phyloP scores from a whole-genome alignment of 2,797 vertebrate species.

The Huso huso region DNA sequence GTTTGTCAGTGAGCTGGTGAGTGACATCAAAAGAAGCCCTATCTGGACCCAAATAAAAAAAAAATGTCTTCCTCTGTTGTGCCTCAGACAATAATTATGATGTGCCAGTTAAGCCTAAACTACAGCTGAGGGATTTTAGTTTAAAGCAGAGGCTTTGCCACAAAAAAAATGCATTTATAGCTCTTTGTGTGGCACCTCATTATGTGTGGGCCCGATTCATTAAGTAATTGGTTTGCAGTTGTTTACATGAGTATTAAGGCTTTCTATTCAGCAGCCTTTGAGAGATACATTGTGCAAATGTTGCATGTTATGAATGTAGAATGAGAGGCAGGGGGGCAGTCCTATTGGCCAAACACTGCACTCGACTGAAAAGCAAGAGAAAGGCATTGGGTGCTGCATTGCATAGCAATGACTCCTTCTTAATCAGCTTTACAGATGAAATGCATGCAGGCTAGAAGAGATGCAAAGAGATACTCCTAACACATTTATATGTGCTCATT shows the following conservation, averaged over 20 bases:
- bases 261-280: conserved; percentile 99
- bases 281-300: conserved; percentile 99
- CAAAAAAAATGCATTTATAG: conserved; percentile 99
- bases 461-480: conserved; percentile 99
- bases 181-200: conserved; percentile 99
- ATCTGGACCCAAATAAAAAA: conserved; percentile 60
- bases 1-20: conserved; percentile 99
- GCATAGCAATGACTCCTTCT: conserved; percentile 99
- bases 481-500: conserved; percentile 99
- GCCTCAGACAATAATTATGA: conserved; percentile 96
- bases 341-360: conserved; percentile 97
- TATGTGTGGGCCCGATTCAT: conserved; percentile 99
- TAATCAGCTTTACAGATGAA: conserved; percentile 99
- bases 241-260: conserved; percentile 99
- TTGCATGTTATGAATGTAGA: conserved; percentile 99
- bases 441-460: conserved; percentile 99
- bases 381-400: conserved; percentile 98
- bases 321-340: conserved; percentile 91
- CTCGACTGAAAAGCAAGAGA: conserved; percentile 96
- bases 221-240: conserved; percentile 99
- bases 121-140: conserved; percentile 99
- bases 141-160: conserved; percentile 97
- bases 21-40: conserved; percentile 76
- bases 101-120: conserved; percentile 95
- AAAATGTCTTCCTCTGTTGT: conserved; percentile 93